These are phyloP conservation scores for Oophaga pumilio DNA, from an alignment of 2,113 vertebrate genomes.

Conservation along the genomic window DNA sequence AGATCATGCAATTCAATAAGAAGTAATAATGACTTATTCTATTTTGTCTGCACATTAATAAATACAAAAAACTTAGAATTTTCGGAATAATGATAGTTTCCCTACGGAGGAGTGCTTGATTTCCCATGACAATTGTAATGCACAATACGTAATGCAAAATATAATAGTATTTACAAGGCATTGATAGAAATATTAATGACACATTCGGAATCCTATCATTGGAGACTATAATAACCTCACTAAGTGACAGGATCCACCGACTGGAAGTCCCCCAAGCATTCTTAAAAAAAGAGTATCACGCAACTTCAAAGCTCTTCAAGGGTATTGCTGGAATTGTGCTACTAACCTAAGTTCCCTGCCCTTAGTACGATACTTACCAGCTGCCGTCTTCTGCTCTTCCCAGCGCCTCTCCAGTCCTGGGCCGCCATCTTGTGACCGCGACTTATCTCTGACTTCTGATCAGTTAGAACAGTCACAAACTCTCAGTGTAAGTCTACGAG, in stretches of 20 bases:
- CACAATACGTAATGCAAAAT: not conserved
- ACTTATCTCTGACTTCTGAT: too few species aligned
- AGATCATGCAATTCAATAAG: not conserved
- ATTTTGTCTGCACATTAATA: not conserved
- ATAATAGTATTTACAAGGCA: conserved; percentile 32
- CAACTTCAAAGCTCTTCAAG: conserved; percentile 41
- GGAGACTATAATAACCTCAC: conserved; percentile 14
- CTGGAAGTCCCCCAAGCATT: conserved; percentile 49
- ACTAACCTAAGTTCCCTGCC: too few species aligned
- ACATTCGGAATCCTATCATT: conserved; percentile 1
- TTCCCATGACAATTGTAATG: conserved; percentile 8
- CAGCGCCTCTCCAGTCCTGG: too few species aligned
- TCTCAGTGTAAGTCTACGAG: too few species aligned
- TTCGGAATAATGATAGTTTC: conserved; percentile 9
- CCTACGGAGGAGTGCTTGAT: conserved; percentile 9
- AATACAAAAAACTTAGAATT: conserved; percentile 2
- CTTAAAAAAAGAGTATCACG: conserved; percentile 43
- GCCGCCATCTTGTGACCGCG: too few species aligned
- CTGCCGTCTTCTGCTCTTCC: too few species aligned
- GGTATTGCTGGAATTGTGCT: not conserved
- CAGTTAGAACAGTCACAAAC: too few species aligned
- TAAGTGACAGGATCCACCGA: conserved; percentile 23
- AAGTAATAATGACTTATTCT: not conserved
- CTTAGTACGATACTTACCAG: too few species aligned
- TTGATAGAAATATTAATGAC: conserved; percentile 32